phyloP scores from a whole-genome alignment of 2,888 invertebrate genomes.

The Emmelina monodactyla region DNA sequence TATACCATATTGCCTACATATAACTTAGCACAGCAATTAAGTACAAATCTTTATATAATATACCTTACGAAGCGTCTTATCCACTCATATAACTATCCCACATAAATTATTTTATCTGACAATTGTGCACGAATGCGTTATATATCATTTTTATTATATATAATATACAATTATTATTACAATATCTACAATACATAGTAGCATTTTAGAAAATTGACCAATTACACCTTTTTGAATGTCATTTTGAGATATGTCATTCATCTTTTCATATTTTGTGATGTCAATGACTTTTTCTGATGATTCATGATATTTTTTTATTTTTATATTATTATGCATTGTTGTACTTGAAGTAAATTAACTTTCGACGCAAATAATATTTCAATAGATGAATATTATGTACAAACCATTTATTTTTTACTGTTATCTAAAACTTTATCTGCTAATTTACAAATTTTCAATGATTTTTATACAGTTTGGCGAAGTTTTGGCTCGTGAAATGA shows the following conservation, averaged over 20 bases:
- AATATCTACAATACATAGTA: conserved; percentile 21
- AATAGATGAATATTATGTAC: conserved; percentile 40
- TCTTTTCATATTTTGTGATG: conserved; percentile 18
- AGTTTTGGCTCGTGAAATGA: conserved; percentile 46
- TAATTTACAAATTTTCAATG: conserved; percentile 17
- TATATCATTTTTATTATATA: too few species aligned
- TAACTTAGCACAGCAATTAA: conserved; percentile 24
- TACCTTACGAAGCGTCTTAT: conserved; percentile 30
- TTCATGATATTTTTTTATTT: conserved; percentile 18
- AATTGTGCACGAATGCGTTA: conserved; percentile 41
- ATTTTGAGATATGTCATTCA: conserved; percentile 51
- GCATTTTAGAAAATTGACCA: conserved; percentile 20
- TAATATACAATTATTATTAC: conserved; percentile 22
- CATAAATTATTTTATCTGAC: conserved; percentile 16
- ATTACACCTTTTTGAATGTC: conserved; percentile 16
- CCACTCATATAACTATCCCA: neutral
- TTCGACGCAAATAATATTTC: conserved; percentile 30
- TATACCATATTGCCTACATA: conserved; percentile 17
- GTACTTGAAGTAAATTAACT: conserved; percentile 19
- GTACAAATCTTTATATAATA: conserved; percentile 33
- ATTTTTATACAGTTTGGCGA: conserved; percentile 51
- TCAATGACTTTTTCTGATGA: too few species aligned
- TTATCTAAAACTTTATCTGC: conserved; percentile 17
- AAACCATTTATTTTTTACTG: conserved; percentile 26
- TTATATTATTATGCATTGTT: conserved; percentile 17